Base-by-base conservation (phyloP, 2,888 invertebrate genomes). In the Hoplodrina blanda region DNA sequence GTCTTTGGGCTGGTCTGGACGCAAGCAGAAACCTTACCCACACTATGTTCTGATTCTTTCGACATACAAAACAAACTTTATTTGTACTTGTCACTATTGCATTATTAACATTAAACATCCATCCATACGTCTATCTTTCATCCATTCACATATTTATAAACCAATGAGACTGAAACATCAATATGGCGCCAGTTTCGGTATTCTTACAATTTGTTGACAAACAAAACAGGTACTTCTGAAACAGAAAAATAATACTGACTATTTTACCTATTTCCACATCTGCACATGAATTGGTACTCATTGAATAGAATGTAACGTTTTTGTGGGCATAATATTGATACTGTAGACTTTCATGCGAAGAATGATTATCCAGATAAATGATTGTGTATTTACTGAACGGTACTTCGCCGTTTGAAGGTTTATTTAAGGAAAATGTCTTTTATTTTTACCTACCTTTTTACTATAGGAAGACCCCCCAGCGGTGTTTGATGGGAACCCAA, bases 301-400 rank as follows among this genome's bases (percentile, higher is more conserved):
- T 69, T 73, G 73, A 33, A 49, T 61, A 77, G 61, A 68, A 63
- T 63, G 66, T 69, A 79, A 61, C 53, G 61, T 81, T 79, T 81
- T 81, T 79, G 79, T 73, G 78, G 65, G 53, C 73, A 73, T 57
- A 81, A 81, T 81, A 79, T 78, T 79, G 81, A 81, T 81, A 79
- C 73, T 73, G 61, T 64, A 77, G 62, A 81, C 78, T 81, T 78
- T 81, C 78, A 78, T 73, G 46, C 73, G 73, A 73, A 81, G 63
- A 19, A 81, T 78, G 81, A 81, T 81, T 73, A 79, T 79, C 73
- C 76, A 74, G 80, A 78, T 80, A 83, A 81, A 79, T 81, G 79
- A 83, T 76, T 75, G 76, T 67, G 62, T 73, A 70, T 72, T 62
- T 73, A 75, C 69, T 72, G 76, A 80, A 73, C 69, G 67, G 67